phyloP scores from a whole-genome alignment of 2,888 invertebrate genomes.

The Epinotia brunnichana region DNA sequence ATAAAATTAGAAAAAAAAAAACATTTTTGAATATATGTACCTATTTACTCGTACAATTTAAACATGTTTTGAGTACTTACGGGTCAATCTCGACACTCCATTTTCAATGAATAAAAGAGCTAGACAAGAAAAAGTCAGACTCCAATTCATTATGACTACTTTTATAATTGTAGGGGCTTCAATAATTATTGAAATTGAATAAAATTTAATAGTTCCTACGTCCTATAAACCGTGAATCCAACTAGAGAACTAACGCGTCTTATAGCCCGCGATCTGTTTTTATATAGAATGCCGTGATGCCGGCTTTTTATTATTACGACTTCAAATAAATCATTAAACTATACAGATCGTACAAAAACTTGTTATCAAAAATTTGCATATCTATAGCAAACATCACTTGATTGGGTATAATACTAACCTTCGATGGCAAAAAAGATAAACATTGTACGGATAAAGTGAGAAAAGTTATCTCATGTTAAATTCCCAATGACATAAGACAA shows the following conservation, averaged over 20 bases:
- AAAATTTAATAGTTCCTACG: background rate
- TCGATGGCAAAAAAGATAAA: no score
- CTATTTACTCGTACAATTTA: no score
- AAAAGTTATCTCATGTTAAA: no score
- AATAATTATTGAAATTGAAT: background rate
- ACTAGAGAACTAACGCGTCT: background rate
- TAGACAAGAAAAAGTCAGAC: background rate
- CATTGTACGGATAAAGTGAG: no score
- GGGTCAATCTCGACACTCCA: conserved; percentile 65
- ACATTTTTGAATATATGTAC: no score
- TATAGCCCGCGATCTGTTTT: background rate
- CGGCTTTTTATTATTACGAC: background rate
- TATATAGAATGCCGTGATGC: conserved; percentile 5
- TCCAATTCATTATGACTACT: conserved; percentile 1
- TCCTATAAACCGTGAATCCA: background rate
- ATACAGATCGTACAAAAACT: background rate
- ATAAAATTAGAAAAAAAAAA: no score
- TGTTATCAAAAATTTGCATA: background rate
- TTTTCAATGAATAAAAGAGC: conserved; percentile 49
- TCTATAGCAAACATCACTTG: background rate
- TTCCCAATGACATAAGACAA: no score
- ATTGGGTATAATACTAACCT: no score
- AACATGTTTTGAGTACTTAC: conserved; percentile 58
- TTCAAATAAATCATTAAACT: background rate
- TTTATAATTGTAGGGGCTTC: background rate